Conservation (phyloP, 1,140 invertebrate species). For the Armadillidium nasatum region DNA sequence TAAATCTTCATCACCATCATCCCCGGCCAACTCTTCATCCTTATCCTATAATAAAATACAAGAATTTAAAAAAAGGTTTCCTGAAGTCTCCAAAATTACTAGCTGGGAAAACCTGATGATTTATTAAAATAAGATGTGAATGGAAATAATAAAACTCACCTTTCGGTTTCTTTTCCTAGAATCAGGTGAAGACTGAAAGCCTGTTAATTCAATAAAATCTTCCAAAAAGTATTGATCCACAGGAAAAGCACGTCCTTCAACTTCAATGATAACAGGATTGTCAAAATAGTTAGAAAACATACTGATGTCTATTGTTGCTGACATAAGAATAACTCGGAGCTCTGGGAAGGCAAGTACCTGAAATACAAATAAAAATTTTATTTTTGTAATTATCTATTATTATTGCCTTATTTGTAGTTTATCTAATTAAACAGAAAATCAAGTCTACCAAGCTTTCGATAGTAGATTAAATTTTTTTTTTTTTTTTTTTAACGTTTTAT, state of each 20-base stretch:
- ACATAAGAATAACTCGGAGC: slow-evolving; percentile 90
- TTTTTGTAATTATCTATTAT: neutral
- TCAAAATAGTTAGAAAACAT: slow-evolving; percentile 89
- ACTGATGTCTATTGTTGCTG: slow-evolving; percentile 88
- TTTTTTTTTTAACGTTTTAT: too few relatives aligned
- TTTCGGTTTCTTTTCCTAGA: slow-evolving; percentile 47
- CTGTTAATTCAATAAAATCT: slow-evolving; percentile 75
- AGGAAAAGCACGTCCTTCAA: slow-evolving; percentile 71
- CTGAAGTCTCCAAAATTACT: neutral
- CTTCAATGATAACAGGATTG: slow-evolving; percentile 74
- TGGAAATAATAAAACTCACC: neutral
- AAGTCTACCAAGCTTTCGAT: too few relatives aligned
- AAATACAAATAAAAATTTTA: neutral
- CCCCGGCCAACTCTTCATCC: slow-evolving; percentile 44
- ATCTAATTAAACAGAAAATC: too few relatives aligned
- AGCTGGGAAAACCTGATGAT: neutral
- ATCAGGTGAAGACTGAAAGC: slow-evolving; percentile 69
- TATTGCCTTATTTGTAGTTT: too few relatives aligned
- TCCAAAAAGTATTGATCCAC: slow-evolving; percentile 85
- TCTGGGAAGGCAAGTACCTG: slow-evolving; percentile 45
- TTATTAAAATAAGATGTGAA: neutral
- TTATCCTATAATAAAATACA: slow-evolving; percentile 44
- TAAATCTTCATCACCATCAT: slow-evolving; percentile 49
- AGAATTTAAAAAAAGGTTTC: neutral
- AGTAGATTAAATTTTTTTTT: too few relatives aligned